Evolutionary conservation across 2,888 invertebrate species (phyloP), one percentile per base, ranked within the genome.

Genomic region (Koerneria pararmatus): DNA sequence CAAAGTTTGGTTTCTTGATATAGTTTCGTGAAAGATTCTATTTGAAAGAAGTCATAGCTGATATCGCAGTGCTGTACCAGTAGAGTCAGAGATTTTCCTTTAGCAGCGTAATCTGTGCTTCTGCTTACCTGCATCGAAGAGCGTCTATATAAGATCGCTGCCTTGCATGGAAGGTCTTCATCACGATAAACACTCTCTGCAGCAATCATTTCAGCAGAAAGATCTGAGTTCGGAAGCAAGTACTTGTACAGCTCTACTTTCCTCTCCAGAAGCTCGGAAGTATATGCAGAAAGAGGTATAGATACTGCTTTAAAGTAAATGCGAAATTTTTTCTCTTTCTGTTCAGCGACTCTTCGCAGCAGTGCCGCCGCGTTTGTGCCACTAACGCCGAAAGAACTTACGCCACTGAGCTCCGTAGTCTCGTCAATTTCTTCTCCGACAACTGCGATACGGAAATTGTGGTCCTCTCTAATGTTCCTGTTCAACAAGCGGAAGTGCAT

Each of bases 301-400:
- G 65, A 71, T 68, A 37, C 69, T 32, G 41, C 62, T 69, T 29
- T 22, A 15, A 27, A 53, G 37, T 37, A 24, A 19, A 59, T 57
- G 34, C 1, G 35, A 4, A n/a, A 24, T n/a, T 41, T 19, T 1
- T 48, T 53, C 27, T 19, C n/a, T 22, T 22, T 27, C 2, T 29
- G n/a, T 31, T 51, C 29, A 11, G 35, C 15, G 3, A 27, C 5
- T 62, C 27, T 31, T 35, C 22, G 32, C 11, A 15, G 69, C 68
- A 37, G 77, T 65, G 15, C 72, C 27, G 78, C 80, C 15, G 79
- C 80, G 64, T 82, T 80, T 0, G 80, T 82, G 56, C 82, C 82
- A 68, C 76, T 74, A 3, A 82, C 77, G 19, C 82, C 82, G 56
- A 82, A 82, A 1, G 82, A 80, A 32, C 76, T 76, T 24, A 81